These are phyloP conservation scores for Drosophila sordidula DNA, from an alignment of 2,888 invertebrate species.

Conservation along the genomic window DNA sequence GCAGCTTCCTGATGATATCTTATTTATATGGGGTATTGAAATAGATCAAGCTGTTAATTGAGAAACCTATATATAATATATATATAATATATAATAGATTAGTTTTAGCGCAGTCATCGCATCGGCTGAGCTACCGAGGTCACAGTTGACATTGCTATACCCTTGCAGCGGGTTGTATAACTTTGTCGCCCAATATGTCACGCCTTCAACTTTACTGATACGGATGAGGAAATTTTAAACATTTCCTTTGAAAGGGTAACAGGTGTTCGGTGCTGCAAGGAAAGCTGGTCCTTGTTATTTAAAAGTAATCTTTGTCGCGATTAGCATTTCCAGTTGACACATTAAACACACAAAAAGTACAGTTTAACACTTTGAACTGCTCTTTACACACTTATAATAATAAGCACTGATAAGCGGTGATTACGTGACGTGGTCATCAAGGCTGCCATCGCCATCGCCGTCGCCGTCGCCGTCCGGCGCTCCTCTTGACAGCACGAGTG, in stretches of 20 bases:
- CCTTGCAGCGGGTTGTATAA: neutral
- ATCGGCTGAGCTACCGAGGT: slow-evolving; percentile 10
- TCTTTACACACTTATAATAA: slow-evolving; percentile 24
- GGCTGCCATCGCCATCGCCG: neutral
- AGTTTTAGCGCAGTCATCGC: slow-evolving; percentile 23
- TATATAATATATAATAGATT: neutral
- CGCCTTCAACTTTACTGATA: neutral
- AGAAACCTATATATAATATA: neutral
- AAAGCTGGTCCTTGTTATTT: neutral
- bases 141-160: slow-evolving; percentile 1
- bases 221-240: neutral
- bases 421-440: slow-evolving; percentile 4
- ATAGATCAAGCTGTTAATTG: neutral
- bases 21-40: neutral
- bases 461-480: neutral
- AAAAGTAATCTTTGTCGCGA: slow-evolving; percentile 12
- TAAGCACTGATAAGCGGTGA: slow-evolving; percentile 17
- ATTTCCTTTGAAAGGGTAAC: neutral
- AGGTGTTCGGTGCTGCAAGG: neutral
- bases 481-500: neutral
- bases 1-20: neutral
- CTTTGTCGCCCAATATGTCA: neutral
- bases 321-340: slow-evolving; percentile 25
- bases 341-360: slow-evolving; percentile 50
- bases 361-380: slow-evolving; percentile 40